phyloP scores from a whole-genome alignment of 2,888 invertebrate species.

The Synergus gifuensis region DNA sequence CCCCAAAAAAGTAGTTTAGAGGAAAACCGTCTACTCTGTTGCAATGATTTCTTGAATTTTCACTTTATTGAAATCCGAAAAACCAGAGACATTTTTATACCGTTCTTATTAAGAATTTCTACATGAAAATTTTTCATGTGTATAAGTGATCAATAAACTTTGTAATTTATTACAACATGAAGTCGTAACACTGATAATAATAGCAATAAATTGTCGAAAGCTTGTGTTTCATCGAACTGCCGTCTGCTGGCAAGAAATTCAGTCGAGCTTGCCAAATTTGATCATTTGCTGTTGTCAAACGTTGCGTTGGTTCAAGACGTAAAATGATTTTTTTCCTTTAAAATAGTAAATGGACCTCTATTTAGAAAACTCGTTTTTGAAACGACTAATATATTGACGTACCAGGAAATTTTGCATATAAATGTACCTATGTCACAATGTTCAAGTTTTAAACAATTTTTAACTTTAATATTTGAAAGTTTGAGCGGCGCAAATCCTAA shows the following conservation, averaged over 20 bases:
- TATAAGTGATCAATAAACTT: constrained; percentile 13
- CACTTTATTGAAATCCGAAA: too few species aligned
- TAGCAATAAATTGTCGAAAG: constrained; percentile 9
- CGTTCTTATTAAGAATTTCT: too few species aligned
- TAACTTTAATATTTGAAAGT: constrained; percentile 6
- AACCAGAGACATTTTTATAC: too few species aligned
- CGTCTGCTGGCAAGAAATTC: constrained; percentile 22
- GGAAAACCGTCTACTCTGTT: too few species aligned
- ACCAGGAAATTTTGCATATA: constrained; percentile 6
- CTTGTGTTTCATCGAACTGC: constrained; percentile 9
- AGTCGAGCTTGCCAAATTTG: constrained; percentile 22
- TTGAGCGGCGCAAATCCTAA: not conserved
- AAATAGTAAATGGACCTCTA: not conserved
- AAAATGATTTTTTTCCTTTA: constrained; percentile 1
- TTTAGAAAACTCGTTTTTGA: constrained; percentile 14
- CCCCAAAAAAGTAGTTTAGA: not conserved
- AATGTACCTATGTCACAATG: not conserved
- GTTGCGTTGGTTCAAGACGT: not conserved
- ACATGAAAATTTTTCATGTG: not conserved
- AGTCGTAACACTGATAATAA: not conserved
- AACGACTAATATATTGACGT: constrained; percentile 7
- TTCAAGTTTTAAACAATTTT: not conserved
- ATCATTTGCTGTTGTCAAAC: constrained; percentile 18
- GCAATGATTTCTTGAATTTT: too few species aligned
- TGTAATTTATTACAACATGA: not conserved